Conservation (phyloP, 2,113 vertebrate genomes). For the Aleadryas rufinucha region DNA sequence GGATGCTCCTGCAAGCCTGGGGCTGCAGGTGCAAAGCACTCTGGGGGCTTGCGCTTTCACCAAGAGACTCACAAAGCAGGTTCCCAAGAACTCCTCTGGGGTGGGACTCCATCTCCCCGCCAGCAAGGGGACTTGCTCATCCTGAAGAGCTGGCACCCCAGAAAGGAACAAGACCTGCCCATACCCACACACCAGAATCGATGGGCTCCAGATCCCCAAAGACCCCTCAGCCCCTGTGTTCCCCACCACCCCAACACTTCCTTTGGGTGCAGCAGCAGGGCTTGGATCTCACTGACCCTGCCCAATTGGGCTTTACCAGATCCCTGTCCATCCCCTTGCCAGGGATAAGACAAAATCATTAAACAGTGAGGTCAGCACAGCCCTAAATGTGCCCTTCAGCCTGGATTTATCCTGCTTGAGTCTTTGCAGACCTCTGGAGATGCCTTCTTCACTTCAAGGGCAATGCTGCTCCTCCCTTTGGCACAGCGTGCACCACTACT, state of each 20-base stretch:
- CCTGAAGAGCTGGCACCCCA: neutral
- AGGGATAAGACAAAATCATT: neutral
- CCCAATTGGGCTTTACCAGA: neutral
- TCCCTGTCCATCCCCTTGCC: neutral
- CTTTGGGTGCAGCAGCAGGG: neutral
- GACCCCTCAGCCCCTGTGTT: neutral
- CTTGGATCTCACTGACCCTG: neutral
- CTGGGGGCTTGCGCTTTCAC: neutral
- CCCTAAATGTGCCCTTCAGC: neutral
- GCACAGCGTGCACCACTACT: neutral
- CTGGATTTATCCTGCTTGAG: neutral
- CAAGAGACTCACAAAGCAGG: neutral
- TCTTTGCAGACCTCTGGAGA: neutral
- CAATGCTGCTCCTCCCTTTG: neutral
- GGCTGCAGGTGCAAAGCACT: neutral
- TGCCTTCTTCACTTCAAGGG: neutral
- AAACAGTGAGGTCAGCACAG: neutral
- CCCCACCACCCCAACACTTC: neutral
- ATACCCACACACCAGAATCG: neutral
- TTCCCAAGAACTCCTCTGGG: neutral
- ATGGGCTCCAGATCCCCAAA: neutral
- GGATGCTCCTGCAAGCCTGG: fast-evolving
- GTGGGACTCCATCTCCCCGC: neutral
- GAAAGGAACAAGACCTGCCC: neutral
- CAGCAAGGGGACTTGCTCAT: neutral